Evolutionary conservation across 2,888 invertebrate species (phyloP).

Genomic region (Trisateles emortualis): DNA sequence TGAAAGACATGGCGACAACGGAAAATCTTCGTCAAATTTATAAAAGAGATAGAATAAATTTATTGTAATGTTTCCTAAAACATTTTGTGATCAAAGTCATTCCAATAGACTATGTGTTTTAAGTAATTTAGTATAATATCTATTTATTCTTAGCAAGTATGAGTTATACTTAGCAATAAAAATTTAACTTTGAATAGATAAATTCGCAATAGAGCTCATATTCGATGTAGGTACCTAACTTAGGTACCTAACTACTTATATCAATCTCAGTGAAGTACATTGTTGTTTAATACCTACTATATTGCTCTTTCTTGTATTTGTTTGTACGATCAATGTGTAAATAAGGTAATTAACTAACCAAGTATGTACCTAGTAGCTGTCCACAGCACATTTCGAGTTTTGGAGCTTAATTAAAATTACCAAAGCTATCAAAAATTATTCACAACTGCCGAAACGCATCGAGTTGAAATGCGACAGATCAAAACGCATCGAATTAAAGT

Average conservation of each 20-base stretch:
- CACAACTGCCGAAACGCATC: too few relatives aligned
- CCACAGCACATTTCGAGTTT: too few relatives aligned
- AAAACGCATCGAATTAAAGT: too few relatives aligned
- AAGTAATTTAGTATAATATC: slow-evolving; percentile 41
- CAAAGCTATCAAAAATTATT: too few relatives aligned
- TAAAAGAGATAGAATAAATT: slow-evolving; percentile 17
- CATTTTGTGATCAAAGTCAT: slow-evolving; percentile 63
- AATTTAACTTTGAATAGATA: slow-evolving; percentile 19
- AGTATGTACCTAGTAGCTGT: too few relatives aligned
- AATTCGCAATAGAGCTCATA: neutral
- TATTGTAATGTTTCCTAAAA: slow-evolving; percentile 33
- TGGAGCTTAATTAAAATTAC: too few relatives aligned
- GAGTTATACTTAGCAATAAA: slow-evolving; percentile 12
- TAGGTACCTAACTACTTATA: too few relatives aligned
- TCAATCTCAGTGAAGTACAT: slow-evolving; percentile 30
- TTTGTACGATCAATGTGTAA: too few relatives aligned
- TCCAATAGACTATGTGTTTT: slow-evolving; percentile 51
- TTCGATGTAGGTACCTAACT: neutral
- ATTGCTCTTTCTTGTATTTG: too few relatives aligned
- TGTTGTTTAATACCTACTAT: too few relatives aligned
- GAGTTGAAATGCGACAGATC: too few relatives aligned
- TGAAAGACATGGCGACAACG: slow-evolving; percentile 13
- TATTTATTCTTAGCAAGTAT: slow-evolving; percentile 45
- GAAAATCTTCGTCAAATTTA: slow-evolving; percentile 15
- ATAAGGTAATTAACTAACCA: too few relatives aligned